Percentiles rank a stretch among this genome's conserved stretches.
Conservation (phyloP, 1,140 invertebrate genomes). For the Drosophila pseudoananassae region DNA sequence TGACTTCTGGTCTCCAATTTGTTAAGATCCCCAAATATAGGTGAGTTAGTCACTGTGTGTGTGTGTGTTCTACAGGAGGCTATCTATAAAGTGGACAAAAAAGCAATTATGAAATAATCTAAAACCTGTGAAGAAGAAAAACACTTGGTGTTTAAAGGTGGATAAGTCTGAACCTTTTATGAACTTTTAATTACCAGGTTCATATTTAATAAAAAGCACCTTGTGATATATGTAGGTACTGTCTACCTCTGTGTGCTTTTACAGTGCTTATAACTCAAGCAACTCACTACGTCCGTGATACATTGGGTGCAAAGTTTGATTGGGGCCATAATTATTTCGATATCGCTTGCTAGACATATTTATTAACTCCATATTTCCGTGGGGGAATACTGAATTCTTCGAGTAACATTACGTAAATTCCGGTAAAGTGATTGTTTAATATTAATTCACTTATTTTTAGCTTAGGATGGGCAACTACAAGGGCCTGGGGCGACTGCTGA, state of each 20-base stretch:
- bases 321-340: slow-evolving; percentile 47
- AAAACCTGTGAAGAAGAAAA: not conserved
- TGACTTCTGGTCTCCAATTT: slow-evolving; percentile 15
- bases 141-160: not conserved
- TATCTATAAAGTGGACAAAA: not conserved
- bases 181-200: not conserved
- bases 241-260: slow-evolving; percentile 11
- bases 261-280: slow-evolving; percentile 24
- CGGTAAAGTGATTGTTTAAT: not conserved
- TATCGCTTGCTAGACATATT: slow-evolving; percentile 48
- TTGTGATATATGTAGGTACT: not conserved
- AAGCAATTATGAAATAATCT: not conserved
- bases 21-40: slow-evolving; percentile 10
- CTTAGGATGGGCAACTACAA: slow-evolving; percentile 51
- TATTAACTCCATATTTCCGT: slow-evolving; percentile 35
- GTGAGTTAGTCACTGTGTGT: slow-evolving; percentile 8
- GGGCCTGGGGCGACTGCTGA: slow-evolving; percentile 88
- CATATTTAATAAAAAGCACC: not conserved
- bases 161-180: not conserved
- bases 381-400: not conserved
- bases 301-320: slow-evolving; percentile 43
- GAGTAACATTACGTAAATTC: slow-evolving; percentile 38
- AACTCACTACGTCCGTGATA: slow-evolving; percentile 12
- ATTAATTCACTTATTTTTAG: slow-evolving; percentile 30
- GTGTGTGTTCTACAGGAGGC: not conserved